Evolutionary conservation across 35 echinoderm and acorn worm genomes (phyloP).

Genomic region (Patiria miniata): DNA sequence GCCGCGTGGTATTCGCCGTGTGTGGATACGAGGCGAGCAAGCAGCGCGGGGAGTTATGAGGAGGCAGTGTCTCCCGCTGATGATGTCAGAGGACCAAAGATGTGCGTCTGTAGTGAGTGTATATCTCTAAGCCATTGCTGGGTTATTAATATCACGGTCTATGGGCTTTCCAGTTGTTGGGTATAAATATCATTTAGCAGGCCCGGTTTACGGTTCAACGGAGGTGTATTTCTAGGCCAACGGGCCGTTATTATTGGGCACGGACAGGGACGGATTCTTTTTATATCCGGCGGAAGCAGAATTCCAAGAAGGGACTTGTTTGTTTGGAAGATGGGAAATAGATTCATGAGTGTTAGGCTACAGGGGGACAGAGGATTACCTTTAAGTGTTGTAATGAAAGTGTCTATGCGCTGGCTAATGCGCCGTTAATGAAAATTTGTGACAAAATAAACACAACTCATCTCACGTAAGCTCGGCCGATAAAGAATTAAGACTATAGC

Average conservation of each 20-base stretch:
- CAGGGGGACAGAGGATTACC: no score
- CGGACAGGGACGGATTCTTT: no score
- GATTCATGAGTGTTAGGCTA: neutral
- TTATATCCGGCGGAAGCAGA: neutral
- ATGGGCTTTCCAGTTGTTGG: neutral
- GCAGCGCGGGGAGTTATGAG: neutral
- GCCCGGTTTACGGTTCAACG: neutral
- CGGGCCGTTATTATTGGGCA: neutral
- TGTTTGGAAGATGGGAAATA: neutral
- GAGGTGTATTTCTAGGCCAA: neutral
- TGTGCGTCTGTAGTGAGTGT: neutral
- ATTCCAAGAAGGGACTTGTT: conserved; percentile 14
- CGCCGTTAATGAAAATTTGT: no score
- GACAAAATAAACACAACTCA: no score
- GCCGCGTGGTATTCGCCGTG: neutral
- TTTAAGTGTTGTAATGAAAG: no score
- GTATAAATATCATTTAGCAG: neutral
- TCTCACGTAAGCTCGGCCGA: no score
- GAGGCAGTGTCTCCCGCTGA: neutral
- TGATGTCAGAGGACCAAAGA: neutral
- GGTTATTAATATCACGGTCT: conserved; percentile 5
- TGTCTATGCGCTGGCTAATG: no score
- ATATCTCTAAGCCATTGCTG: neutral
- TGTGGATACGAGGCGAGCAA: conserved; percentile 3
- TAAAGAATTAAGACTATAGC: no score